These are phyloP conservation scores for Cosmia pyralina DNA, from an alignment of 2,888 invertebrate species.

Conservation along the genomic window DNA sequence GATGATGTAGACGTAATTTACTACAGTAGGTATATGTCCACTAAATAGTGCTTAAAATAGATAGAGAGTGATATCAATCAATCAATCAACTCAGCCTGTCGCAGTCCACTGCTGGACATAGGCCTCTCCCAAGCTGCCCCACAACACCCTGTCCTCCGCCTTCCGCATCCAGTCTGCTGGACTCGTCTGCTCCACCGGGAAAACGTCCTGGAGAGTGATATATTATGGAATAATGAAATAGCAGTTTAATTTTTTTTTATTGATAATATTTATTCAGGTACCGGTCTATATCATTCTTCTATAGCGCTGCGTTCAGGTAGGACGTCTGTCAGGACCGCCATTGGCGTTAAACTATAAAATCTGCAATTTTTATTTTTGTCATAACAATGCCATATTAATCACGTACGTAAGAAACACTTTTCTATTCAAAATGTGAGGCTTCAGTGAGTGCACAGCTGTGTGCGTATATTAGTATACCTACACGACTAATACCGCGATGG, in stretches of 20 bases:
- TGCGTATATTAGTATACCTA: constrained; percentile 38
- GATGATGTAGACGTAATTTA: constrained; percentile 17
- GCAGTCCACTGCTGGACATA: too few relatives aligned
- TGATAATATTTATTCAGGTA: too few relatives aligned
- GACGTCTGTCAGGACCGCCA: too few relatives aligned
- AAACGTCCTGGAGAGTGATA: too few relatives aligned
- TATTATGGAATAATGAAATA: background rate
- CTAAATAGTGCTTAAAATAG: constrained; percentile 6
- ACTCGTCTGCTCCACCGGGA: too few relatives aligned
- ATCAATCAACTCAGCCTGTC: too few relatives aligned
- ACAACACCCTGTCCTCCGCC: too few relatives aligned
- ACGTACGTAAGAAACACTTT: constrained; percentile 13
- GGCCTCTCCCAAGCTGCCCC: too few relatives aligned
- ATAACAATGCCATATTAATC: background rate
- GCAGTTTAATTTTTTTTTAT: background rate
- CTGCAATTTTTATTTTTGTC: background rate
- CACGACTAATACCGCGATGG: constrained; percentile 26
- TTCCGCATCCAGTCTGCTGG: too few relatives aligned
- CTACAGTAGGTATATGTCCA: background rate
- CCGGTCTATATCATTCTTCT: too few relatives aligned
- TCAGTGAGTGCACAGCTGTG: constrained; percentile 38
- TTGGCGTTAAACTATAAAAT: background rate
- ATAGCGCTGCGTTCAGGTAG: too few relatives aligned
- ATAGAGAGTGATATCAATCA: background rate
- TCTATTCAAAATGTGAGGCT: constrained; percentile 36